These are phyloP conservation scores for Heterodera schachtii DNA, from an alignment of 1,140 invertebrate genomes.

Conservation along the genomic window DNA sequence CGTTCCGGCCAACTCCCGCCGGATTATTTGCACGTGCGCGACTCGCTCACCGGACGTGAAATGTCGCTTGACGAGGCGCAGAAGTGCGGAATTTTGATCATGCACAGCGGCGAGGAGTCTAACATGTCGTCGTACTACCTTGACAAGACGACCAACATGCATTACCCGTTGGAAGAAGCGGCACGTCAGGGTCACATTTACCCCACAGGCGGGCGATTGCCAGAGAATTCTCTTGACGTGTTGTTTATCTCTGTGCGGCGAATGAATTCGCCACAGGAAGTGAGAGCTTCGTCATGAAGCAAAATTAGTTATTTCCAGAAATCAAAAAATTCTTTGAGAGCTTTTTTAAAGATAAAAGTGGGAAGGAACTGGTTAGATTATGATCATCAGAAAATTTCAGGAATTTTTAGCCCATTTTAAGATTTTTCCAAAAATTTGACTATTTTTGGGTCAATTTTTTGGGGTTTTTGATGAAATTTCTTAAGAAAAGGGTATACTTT, in stretches of 20 bases:
- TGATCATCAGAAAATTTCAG: too few relatives aligned
- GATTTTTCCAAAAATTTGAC: too few relatives aligned
- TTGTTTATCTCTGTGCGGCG: slow-evolving; percentile 70
- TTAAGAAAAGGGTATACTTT: too few relatives aligned
- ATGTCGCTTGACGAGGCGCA: slow-evolving; percentile 75
- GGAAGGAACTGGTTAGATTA: too few relatives aligned
- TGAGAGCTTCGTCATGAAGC: neutral
- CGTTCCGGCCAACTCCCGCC: slow-evolving; percentile 52
- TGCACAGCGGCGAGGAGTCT: slow-evolving; percentile 62
- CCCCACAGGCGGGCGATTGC: slow-evolving; percentile 60
- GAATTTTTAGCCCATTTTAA: too few relatives aligned
- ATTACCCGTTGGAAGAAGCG: slow-evolving; percentile 75
- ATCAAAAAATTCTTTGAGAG: too few relatives aligned
- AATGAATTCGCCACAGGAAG: slow-evolving; percentile 48
- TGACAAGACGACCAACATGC: slow-evolving; percentile 74
- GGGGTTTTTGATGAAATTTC: too few relatives aligned
- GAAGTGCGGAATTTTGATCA: slow-evolving; percentile 74
- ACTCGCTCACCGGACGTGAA: slow-evolving; percentile 74
- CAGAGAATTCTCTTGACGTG: slow-evolving; percentile 72
- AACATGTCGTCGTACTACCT: slow-evolving; percentile 71
- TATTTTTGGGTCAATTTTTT: too few relatives aligned
- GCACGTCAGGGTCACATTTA: slow-evolving; percentile 62
- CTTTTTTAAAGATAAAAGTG: too few relatives aligned
- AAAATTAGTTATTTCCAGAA: too few relatives aligned
- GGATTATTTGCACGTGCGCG: slow-evolving; percentile 73